Base-by-base conservation (phyloP, 2,797 vertebrate species). In the Margarornis squamiger region DNA sequence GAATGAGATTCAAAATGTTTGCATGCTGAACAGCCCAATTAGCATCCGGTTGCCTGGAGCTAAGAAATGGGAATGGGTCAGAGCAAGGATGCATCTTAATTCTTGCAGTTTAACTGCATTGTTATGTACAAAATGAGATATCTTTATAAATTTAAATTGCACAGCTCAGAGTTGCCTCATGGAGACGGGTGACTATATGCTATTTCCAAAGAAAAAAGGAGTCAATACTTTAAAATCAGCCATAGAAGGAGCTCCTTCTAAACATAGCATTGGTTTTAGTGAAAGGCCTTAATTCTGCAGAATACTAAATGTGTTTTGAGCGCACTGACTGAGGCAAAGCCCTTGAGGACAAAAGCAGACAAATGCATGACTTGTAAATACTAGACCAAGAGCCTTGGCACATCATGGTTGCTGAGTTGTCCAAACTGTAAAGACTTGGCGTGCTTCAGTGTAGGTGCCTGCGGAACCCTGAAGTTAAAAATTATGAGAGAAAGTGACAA, bases 1-100 rank as follows among this genome's bases (percentile, higher is more conserved):
- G 89, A 93, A 94, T 63, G 67, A 93, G 78, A 89, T 92, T 87
- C 71, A 94, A 93, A 90, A 93, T 80, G 45, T 93, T 94, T 94
- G 48, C 52, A 57, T 52, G 75, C 43, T 88, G 78, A 96, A 91
- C 55, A 94, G 29, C 61, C 67, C 81, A 87, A 91, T 95, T 95
- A 94, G 21, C 67, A 82, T 89, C 67, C 79, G 73, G 39, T 82
- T 93, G 74, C 92, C 91, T 82, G 71, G 62, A 96, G 77, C 87
- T 85, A 87, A 84, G 86, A 77, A 79, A 34, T 27, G 32, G 11
- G 36, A 91, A 76, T 0, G 21, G 51, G 19, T 87, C 2, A 1
- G 36, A 96, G 76, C 11, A 73, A 10, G 48, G 52, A 8, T 59
- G 12, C 9, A 26, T 89, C 81, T 77, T 87, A 73, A 89, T 89